Evolutionary conservation across 1,140 invertebrate genomes (phyloP).

Genomic region (Vanessa atalanta): DNA sequence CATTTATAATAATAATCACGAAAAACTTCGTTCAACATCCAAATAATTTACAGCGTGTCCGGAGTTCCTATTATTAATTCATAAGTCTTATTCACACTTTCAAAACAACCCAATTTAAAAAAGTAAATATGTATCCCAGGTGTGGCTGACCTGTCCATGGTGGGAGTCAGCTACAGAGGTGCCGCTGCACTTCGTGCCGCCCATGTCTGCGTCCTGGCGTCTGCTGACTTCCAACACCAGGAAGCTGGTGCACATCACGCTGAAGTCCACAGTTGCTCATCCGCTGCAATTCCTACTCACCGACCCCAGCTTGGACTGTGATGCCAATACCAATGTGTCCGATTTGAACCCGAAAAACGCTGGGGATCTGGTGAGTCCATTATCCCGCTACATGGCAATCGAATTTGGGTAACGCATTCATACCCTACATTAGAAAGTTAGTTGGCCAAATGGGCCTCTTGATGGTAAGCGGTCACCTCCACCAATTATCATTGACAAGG

Average conservation of each 20-base stretch:
- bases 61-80: no score
- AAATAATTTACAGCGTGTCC: no score
- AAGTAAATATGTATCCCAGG: constrained; percentile 45
- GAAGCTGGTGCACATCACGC: constrained; percentile 90
- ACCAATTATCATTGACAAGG: no score
- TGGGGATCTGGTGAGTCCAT: constrained; percentile 57
- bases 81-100: no score
- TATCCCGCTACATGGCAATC: no score
- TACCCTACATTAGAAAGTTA: no score
- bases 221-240: constrained; percentile 90
- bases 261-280: constrained; percentile 85
- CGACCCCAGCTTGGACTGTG: constrained; percentile 82
- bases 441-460: no score
- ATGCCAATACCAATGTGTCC: constrained; percentile 82
- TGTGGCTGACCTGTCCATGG: constrained; percentile 88
- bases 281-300: constrained; percentile 82
- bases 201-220: constrained; percentile 89
- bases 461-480: no score
- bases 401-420: no score
- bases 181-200: constrained; percentile 89
- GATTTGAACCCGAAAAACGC: constrained; percentile 83
- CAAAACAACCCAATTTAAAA: no score
- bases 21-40: no score
- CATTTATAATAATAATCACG: no score
- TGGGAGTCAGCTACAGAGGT: constrained; percentile 85